Percentiles rank a stretch among this genome's conserved stretches.
phyloP scores from a whole-genome alignment of 2,797 vertebrate genomes.

The Catostomus latipinnis region DNA sequence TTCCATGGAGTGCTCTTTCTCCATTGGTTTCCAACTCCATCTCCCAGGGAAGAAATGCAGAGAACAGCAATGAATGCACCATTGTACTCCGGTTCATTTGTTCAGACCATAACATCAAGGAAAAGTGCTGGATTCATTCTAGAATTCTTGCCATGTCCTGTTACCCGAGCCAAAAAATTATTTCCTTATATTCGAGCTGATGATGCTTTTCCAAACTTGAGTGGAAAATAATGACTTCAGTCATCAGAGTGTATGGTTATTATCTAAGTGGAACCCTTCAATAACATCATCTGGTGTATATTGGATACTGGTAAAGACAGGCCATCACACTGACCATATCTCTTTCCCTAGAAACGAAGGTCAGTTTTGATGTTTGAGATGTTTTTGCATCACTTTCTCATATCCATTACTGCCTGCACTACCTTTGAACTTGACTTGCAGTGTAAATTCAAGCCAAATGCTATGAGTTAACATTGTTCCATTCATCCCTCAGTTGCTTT shows the following conservation, averaged over 20 bases:
- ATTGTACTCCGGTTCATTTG: constrained; percentile 46
- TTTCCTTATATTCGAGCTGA: constrained; percentile 47
- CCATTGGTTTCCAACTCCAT: constrained; percentile 25
- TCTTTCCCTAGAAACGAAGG: not conserved
- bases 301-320: constrained; percentile 20
- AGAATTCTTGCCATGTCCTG: constrained; percentile 20
- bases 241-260: constrained; percentile 54
- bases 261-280: constrained; percentile 44
- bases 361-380: constrained; percentile 28
- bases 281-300: constrained; percentile 39
- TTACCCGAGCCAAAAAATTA: constrained; percentile 47
- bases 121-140: constrained; percentile 37
- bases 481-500: constrained; percentile 49
- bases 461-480: constrained; percentile 44
- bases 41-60: constrained; percentile 20
- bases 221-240: constrained; percentile 51
- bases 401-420: constrained; percentile 49
- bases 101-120: constrained; percentile 8
- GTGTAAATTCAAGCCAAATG: constrained; percentile 15
- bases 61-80: constrained; percentile 41
- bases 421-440: constrained; percentile 23
- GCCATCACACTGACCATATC: constrained; percentile 23
- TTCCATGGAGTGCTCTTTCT: constrained; percentile 39
- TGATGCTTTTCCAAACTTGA: constrained; percentile 41
- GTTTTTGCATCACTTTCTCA: constrained; percentile 44